Evolutionary conservation across 2,797 vertebrate species (phyloP).

Genomic region (Lophotriccus pileatus): DNA sequence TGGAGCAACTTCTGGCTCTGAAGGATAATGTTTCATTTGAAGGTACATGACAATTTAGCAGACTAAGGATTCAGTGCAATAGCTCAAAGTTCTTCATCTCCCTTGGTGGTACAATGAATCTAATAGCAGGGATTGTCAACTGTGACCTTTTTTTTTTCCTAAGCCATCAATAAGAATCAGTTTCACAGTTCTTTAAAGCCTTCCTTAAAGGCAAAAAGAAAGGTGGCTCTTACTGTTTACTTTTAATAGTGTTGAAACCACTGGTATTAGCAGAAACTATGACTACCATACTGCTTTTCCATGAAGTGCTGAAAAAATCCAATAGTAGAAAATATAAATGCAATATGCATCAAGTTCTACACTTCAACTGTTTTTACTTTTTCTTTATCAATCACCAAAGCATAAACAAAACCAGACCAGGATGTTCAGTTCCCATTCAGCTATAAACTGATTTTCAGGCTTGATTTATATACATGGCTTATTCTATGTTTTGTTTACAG

Average conservation of each 20-base stretch:
- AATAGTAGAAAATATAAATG: background rate
- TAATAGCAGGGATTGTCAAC: background rate
- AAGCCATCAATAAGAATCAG: background rate
- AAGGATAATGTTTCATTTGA: background rate
- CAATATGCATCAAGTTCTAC: background rate
- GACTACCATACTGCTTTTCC: background rate
- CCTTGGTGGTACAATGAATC: background rate
- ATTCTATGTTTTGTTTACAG: background rate
- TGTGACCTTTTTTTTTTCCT: background rate
- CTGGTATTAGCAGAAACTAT: background rate
- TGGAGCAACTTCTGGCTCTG: background rate
- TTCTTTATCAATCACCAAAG: background rate
- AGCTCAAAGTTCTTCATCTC: background rate
- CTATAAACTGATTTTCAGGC: background rate
- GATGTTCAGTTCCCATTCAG: background rate
- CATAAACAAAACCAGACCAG: background rate
- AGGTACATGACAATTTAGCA: background rate
- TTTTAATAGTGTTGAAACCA: background rate
- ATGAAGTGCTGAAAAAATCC: background rate
- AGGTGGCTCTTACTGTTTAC: background rate
- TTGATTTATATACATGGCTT: background rate
- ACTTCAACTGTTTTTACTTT: background rate
- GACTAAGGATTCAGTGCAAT: background rate
- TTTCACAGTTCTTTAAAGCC: background rate
- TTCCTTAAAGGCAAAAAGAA: background rate